Percentiles rank a stretch among this genome's conserved stretches.
These are phyloP conservation scores for Luscinia luscinia DNA, from an alignment of 2,797 vertebrate species.

Conservation along the genomic window DNA sequence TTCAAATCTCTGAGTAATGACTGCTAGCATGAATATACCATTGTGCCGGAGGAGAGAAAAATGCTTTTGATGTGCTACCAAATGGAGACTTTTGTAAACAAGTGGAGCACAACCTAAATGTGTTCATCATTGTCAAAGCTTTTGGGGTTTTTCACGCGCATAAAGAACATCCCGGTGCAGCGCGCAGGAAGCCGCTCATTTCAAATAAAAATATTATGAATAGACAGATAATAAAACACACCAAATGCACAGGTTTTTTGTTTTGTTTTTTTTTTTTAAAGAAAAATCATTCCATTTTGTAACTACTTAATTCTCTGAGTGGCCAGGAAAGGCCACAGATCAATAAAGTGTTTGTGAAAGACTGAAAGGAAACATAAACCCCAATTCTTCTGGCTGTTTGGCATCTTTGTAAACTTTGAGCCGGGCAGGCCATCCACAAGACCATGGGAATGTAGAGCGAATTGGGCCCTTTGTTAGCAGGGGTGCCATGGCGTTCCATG, in stretches of 20 bases:
- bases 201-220: constrained; percentile 72
- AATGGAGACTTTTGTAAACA: constrained; percentile 77
- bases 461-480: constrained; percentile 71
- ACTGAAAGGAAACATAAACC: constrained; percentile 80
- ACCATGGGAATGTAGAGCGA: constrained; percentile 78
- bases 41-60: constrained; percentile 68
- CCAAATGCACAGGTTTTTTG: background rate
- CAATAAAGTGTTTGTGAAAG: constrained; percentile 77
- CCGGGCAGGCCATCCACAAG: constrained; percentile 72
- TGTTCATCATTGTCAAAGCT: constrained; percentile 74
- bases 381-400: constrained; percentile 79
- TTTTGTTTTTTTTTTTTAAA: no score
- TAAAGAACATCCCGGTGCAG: constrained; percentile 35
- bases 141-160: background rate
- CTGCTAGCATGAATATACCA: constrained; percentile 76
- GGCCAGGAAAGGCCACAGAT: constrained; percentile 72
- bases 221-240: constrained; percentile 52
- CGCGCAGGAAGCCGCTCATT: background rate
- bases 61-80: constrained; percentile 78
- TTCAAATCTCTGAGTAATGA: constrained; percentile 77
- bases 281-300: constrained; percentile 51
- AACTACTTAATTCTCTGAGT: constrained; percentile 67
- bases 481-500: constrained; percentile 74
- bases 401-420: constrained; percentile 78
- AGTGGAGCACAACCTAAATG: constrained; percentile 72